Evolutionary conservation across 92 coral and sea anemone genomes (phyloP), one percentile per base, ranked within the genome.

Genomic region (Bergia sp.): DNA sequence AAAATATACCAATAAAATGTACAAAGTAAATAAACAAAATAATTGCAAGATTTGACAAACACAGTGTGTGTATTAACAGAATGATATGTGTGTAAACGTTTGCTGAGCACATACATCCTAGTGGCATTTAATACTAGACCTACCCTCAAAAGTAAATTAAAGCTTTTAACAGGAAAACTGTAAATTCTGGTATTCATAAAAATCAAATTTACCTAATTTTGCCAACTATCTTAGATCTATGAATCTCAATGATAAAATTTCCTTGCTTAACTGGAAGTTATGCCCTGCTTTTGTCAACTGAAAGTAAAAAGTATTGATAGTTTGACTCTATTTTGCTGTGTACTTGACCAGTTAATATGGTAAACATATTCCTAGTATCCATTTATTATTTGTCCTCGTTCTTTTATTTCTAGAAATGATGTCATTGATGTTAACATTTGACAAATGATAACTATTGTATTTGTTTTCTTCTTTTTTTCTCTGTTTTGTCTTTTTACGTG

Each of bases 381-480:
- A 15, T 82, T 65, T 82, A 41, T 20, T 9, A 40, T 66, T 21
- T n/a, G 53, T 13, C 23, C 41, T 11, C 7, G 49, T 82, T 65
- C 44, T 72, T 29, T 37, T 73, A 11, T 73, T 80, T 80, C 69
- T 50, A 38, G 12, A 65, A 36, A 18, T 21, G 71, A 72, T 84
- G 39, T 84, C 20, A 72, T 45, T 88, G 78, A 88, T 79, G 41
- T 88, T 77, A 69, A 86, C 81, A 77, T 37, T 80, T 81, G 75
- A 86, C 86, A 85, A 69, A 86, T 92, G 90, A 90, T 95, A 95
- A 95, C 98, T 45, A 58, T 90, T 91, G 90, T 93, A 79, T 93
- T 93, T 90, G 89, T 91, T 93, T 92, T 89, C 91, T 90, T 77
- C 91, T 85, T 93, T 93, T 94, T 93, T 93, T 93, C 92, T 93